Evolutionary conservation across 2,113 vertebrate species (phyloP).

Genomic region (Porphyrio hochstetteri): DNA sequence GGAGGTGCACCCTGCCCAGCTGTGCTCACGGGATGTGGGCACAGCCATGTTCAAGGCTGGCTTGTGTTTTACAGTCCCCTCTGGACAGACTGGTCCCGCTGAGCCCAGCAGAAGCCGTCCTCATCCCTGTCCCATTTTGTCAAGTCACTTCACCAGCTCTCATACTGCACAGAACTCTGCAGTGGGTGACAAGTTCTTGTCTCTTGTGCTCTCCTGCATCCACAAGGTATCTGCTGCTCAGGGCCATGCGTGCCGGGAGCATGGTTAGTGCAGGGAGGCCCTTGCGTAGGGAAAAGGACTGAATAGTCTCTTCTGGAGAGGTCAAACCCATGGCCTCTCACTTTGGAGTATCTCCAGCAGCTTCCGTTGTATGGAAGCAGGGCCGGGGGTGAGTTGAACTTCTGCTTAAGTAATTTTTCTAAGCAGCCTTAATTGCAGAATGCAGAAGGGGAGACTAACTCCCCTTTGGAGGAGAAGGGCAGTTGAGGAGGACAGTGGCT

Average conservation of each 20-base stretch:
- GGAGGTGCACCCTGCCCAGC: not conserved
- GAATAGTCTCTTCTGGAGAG: not conserved
- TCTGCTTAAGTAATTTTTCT: not conserved
- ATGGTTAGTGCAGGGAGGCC: not conserved
- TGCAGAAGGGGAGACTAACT: not conserved
- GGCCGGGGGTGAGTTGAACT: not conserved
- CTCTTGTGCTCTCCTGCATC: not conserved
- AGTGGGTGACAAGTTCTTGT: not conserved
- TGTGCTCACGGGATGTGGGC: not conserved
- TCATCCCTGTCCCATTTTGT: not conserved
- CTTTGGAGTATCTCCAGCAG: not conserved
- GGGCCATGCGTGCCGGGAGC: fast-evolving
- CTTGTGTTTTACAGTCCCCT: not conserved
- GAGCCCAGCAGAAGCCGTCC: not conserved
- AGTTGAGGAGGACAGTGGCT: not conserved
- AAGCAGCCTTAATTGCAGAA: not conserved
- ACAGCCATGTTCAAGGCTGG: not conserved
- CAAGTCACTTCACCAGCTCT: not conserved
- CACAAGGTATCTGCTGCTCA: not conserved
- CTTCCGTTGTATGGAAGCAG: slow-evolving; percentile 18
- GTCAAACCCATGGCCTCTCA: not conserved
- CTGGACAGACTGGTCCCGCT: not conserved
- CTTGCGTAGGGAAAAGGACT: not conserved
- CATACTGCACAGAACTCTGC: not conserved
- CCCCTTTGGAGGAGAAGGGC: not conserved